A percentile compares a stretch with the other conserved stretches of the same genome.
Conservation (phyloP, 2,888 invertebrate genomes). For the Drosophila subsilvestris region DNA sequence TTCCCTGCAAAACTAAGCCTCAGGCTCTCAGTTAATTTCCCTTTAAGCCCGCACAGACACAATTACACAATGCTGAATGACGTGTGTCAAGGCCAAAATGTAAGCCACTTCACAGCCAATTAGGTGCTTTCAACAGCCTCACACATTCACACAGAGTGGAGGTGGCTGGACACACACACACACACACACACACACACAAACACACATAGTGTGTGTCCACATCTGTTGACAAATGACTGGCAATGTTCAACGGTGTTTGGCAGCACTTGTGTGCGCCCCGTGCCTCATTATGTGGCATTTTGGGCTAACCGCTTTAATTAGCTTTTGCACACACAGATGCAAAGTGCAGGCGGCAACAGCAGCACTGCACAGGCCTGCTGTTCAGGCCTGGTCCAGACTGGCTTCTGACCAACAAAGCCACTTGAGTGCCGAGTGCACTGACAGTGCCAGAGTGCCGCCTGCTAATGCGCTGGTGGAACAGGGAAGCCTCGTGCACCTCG, state of each 20-base stretch:
- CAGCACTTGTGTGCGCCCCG: slow-evolving; percentile 68
- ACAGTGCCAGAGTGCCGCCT: slow-evolving; percentile 29
- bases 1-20: slow-evolving; percentile 6
- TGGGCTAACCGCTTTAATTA: slow-evolving; percentile 82
- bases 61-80: neutral
- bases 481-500: slow-evolving; percentile 65
- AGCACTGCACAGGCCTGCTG: slow-evolving; percentile 31
- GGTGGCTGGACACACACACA: slow-evolving; percentile 1
- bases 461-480: slow-evolving; percentile 6
- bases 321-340: slow-evolving; percentile 54
- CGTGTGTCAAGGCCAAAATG: slow-evolving; percentile 55
- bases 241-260: slow-evolving; percentile 77
- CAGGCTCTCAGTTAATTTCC: slow-evolving; percentile 33
- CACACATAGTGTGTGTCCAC: slow-evolving; percentile 39
- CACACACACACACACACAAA: slow-evolving; percentile 12
- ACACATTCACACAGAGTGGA: slow-evolving; percentile 13
- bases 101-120: slow-evolving; percentile 74
- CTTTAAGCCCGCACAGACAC: slow-evolving; percentile 32
- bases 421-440: slow-evolving; percentile 72
- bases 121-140: slow-evolving; percentile 73
- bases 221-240: slow-evolving; percentile 76
- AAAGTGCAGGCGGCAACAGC: slow-evolving; percentile 59
- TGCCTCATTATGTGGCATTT: slow-evolving; percentile 80
- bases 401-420: slow-evolving; percentile 68
- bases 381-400: slow-evolving; percentile 64